A percentile compares a stretch with the other conserved stretches of the same genome.
These are phyloP conservation scores for Megaleporinus macrocephalus DNA, from an alignment of 2,113 vertebrate genomes.

Conservation along the genomic window DNA sequence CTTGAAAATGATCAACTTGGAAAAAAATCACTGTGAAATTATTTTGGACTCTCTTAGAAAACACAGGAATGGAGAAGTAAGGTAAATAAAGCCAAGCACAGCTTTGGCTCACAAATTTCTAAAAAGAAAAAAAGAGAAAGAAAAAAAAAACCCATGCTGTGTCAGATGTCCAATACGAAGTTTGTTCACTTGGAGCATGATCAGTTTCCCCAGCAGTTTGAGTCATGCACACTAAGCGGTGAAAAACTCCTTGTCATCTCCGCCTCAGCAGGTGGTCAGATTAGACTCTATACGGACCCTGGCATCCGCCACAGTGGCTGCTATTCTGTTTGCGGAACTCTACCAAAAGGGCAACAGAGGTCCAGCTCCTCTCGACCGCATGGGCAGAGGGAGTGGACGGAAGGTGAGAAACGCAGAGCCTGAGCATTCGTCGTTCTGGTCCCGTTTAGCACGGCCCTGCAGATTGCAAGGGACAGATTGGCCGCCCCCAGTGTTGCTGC, in stretches of 20 bases:
- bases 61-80: background rate
- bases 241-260: constrained; percentile 16
- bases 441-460: constrained; percentile 30
- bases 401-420: constrained; percentile 11
- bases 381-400: constrained; percentile 7
- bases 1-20: background rate
- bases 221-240: constrained; percentile 6
- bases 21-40: background rate
- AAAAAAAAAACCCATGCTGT: constrained; percentile 1
- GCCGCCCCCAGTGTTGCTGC: constrained; percentile 46
- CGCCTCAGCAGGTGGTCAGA: constrained; percentile 1
- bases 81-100: constrained; percentile 30
- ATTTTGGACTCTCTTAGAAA: constrained; percentile 12
- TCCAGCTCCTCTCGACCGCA: constrained; percentile 28
- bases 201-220: constrained; percentile 12
- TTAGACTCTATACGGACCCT: background rate
- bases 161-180: constrained; percentile 20
- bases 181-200: background rate
- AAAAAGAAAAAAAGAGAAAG: background rate
- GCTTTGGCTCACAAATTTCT: constrained; percentile 24
- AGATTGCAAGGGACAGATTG: constrained; percentile 51
- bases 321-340: constrained; percentile 16
- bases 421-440: background rate
- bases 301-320: background rate
- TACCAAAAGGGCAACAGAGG: constrained; percentile 9